Evolutionary conservation across 2,797 vertebrate genomes (phyloP).

Genomic region (Ceyx erithaca): DNA sequence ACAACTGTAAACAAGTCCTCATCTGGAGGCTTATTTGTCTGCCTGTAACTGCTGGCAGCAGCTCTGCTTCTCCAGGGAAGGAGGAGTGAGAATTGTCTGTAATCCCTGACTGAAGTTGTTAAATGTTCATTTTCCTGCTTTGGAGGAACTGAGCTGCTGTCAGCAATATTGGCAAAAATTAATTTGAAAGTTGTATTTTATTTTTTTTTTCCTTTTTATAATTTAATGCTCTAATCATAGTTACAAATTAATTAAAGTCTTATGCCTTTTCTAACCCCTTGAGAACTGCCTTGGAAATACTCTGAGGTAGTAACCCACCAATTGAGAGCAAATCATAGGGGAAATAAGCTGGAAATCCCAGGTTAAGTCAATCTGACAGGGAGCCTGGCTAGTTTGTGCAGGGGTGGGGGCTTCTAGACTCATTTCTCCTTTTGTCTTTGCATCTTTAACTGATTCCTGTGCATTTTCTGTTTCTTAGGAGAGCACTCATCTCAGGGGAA

Average conservation of each 20-base stretch:
- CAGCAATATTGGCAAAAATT: neutral
- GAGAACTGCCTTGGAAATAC: neutral
- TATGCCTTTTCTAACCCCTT: neutral
- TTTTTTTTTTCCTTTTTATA: neutral
- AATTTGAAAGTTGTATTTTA: neutral
- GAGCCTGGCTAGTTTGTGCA: neutral
- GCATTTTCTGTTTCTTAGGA: constrained; percentile 65
- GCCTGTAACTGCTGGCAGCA: neutral
- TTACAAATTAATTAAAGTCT: neutral
- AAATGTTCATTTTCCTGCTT: neutral
- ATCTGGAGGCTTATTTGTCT: neutral
- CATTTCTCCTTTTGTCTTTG: neutral
- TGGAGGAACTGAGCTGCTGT: neutral
- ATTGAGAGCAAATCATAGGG: neutral
- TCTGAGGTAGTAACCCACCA: neutral
- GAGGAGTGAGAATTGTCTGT: neutral
- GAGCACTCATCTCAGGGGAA: constrained; percentile 75
- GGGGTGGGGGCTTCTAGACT: neutral
- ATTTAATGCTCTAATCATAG: neutral
- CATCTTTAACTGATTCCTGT: neutral
- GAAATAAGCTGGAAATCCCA: neutral
- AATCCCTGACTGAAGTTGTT: neutral
- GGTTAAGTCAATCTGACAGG: neutral
- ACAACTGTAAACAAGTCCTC: neutral
- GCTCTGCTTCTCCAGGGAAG: neutral